phyloP scores from a whole-genome alignment of 2,113 vertebrate species.

The Alligator mississippiensis region DNA sequence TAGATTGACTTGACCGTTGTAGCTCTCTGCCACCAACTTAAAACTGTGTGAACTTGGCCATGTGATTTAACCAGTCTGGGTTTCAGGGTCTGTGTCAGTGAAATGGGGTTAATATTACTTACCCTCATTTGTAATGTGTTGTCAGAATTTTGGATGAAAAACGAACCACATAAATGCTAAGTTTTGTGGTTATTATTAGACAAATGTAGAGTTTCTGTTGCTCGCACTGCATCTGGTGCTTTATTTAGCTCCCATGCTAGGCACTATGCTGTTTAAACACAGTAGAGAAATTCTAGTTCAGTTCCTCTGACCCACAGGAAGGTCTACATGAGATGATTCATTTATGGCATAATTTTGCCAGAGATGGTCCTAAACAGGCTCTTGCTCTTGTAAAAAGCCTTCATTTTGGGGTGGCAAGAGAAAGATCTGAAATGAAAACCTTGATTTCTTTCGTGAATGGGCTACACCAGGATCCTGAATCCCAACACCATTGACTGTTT shows the following conservation, averaged over 20 bases:
- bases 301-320: background rate
- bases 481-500: background rate
- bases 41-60: background rate
- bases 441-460: background rate
- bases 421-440: background rate
- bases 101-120: background rate
- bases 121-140: background rate
- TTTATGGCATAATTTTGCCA: background rate
- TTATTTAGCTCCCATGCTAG: background rate
- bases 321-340: background rate
- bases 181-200: background rate
- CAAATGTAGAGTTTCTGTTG: background rate
- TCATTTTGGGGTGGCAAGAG: background rate
- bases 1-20: background rate
- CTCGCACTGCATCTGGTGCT: background rate
- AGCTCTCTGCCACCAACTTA: background rate
- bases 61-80: background rate
- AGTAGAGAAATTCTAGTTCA: background rate
- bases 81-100: background rate
- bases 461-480: background rate
- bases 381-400: slow-evolving; percentile 11
- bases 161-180: background rate
- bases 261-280: background rate
- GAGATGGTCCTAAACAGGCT: background rate
- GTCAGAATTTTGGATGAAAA: background rate